These are phyloP conservation scores for Sebastes taczanowskii DNA, from an alignment of 2,797 vertebrate genomes.

Conservation along the genomic window DNA sequence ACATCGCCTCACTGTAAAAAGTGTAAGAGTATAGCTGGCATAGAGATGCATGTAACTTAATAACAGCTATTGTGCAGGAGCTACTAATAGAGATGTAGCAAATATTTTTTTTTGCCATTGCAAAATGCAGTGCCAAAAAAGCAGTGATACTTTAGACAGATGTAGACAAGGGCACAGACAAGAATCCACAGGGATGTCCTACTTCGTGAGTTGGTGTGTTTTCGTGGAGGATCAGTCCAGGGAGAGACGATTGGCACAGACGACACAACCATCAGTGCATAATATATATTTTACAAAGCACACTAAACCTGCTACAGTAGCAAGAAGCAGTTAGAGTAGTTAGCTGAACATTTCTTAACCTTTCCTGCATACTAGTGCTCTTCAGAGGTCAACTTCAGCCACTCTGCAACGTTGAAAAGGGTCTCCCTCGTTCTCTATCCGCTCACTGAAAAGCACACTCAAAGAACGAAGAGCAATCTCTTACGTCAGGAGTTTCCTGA, in stretches of 20 bases:
- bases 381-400: constrained; percentile 26
- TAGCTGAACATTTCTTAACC: constrained; percentile 29
- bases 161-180: constrained; percentile 15
- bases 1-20: constrained; percentile 23
- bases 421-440: constrained; percentile 41
- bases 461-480: background rate
- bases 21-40: constrained; percentile 32
- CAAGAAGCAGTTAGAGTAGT: constrained; percentile 29
- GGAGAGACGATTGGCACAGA: constrained; percentile 30
- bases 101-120: constrained; percentile 37
- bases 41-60: constrained; percentile 63
- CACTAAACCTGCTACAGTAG: constrained; percentile 44
- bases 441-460: constrained; percentile 65
- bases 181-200: constrained; percentile 16
- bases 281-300: constrained; percentile 54
- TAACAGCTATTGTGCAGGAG: constrained; percentile 33
- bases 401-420: background rate
- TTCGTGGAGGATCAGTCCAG: background rate
- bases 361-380: background rate
- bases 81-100: constrained; percentile 41
- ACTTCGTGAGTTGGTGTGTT: constrained; percentile 21
- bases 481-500: background rate
- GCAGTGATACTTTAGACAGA: background rate
- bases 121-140: constrained; percentile 9
- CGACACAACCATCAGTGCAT: constrained; percentile 23